Conservation (phyloP, 2,113 vertebrate species). For the Crotophaga sulcirostris region DNA sequence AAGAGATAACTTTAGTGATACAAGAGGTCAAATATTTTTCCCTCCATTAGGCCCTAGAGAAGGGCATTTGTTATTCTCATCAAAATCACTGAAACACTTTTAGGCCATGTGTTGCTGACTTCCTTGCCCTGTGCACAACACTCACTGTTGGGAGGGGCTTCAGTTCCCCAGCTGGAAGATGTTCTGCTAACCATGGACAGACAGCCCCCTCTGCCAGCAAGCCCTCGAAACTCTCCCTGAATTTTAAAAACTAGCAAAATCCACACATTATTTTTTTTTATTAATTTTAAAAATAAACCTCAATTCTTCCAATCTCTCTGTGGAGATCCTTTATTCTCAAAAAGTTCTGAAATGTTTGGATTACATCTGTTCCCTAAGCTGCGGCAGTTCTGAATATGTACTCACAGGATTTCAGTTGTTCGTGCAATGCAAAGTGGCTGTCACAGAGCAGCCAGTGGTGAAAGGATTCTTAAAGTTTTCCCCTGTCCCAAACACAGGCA, state of each 20-base stretch:
- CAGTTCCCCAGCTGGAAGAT: background rate
- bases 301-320: background rate
- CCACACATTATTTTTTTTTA: background rate
- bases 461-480: background rate
- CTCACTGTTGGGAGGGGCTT: background rate
- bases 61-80: background rate
- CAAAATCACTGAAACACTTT: background rate
- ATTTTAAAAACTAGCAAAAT: background rate
- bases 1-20: background rate
- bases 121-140: background rate
- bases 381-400: background rate
- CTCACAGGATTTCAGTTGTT: background rate
- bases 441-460: background rate
- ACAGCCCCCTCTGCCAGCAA: constrained; percentile 62
- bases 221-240: background rate
- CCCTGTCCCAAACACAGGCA: background rate
- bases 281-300: background rate
- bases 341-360: background rate
- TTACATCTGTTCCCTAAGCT: background rate
- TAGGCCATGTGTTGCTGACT: background rate
- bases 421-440: background rate
- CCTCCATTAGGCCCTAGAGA: fast-evolving
- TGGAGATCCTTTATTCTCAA: background rate
- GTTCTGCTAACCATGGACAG: background rate
- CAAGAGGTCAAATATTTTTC: background rate